A percentile compares a stretch with the other conserved stretches of the same genome.
phyloP scores from a whole-genome alignment of 2,797 vertebrate species.

The Eidolon dupreanum region DNA sequence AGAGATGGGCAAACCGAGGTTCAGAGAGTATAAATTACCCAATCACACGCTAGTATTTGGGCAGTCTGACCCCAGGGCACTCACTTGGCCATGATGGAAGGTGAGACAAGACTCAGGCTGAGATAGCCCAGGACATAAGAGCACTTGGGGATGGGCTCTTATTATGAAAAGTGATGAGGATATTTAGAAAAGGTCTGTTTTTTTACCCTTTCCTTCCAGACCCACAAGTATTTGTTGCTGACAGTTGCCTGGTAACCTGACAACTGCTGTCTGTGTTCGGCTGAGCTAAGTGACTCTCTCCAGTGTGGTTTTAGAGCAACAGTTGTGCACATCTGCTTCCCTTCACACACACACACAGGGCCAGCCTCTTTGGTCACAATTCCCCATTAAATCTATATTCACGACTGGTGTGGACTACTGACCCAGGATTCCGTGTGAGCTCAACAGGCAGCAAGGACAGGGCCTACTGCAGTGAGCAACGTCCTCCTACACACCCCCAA shows the following conservation, averaged over 20 bases:
- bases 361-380: neutral
- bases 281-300: neutral
- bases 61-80: neutral
- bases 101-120: neutral
- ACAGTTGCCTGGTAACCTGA: conserved; percentile 56
- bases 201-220: conserved; percentile 36
- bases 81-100: neutral
- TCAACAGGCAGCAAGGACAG: neutral
- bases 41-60: neutral
- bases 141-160: neutral
- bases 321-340: conserved; percentile 1
- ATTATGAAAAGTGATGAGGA: neutral
- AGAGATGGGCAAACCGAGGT: neutral
- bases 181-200: conserved; percentile 11
- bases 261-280: neutral
- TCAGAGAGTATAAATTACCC: neutral
- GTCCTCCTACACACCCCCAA: neutral
- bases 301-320: neutral
- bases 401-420: neutral
- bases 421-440: fast-evolving
- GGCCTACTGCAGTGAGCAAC: neutral
- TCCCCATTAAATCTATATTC: neutral
- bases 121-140: neutral
- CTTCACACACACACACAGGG: neutral
- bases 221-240: conserved; percentile 52